Evolutionary conservation across 2,113 vertebrate species (phyloP).

Genomic region (Aptenodytes forsteri): DNA sequence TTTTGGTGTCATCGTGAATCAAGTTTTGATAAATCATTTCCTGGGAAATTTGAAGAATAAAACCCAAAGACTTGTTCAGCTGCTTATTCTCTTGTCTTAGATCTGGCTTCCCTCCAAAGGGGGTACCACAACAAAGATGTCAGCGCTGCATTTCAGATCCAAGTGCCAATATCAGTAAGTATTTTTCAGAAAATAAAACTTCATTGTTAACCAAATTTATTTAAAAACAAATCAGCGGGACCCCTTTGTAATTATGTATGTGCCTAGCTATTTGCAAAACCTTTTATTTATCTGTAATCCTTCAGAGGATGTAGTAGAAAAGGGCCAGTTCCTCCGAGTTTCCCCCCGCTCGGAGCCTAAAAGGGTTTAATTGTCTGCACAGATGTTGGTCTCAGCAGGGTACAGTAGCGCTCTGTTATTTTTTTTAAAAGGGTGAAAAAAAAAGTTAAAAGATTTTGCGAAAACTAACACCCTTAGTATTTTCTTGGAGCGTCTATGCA

Average conservation of each 20-base stretch:
- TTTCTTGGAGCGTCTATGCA: background rate
- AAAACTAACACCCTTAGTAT: constrained; percentile 2
- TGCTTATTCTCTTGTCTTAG: background rate
- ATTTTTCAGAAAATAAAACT: constrained; percentile 41
- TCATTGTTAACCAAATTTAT: constrained; percentile 43
- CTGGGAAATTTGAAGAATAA: background rate
- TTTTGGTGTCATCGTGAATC: background rate
- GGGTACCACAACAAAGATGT: background rate
- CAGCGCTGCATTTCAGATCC: background rate
- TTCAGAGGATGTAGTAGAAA: constrained; percentile 47
- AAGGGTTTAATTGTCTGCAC: constrained; percentile 61
- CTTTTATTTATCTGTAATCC: constrained; percentile 47
- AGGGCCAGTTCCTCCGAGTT: constrained; percentile 42
- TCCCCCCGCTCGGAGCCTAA: background rate
- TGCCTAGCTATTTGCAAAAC: constrained; percentile 27
- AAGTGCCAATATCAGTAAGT: background rate
- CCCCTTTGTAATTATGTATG: constrained; percentile 29
- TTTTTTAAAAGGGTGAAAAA: background rate
- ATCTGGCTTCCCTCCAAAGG: background rate
- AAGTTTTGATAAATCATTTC: background rate
- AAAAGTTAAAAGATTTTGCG: background rate
- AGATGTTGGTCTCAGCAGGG: constrained; percentile 54
- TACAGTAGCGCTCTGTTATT: constrained; percentile 49
- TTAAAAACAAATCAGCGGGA: constrained; percentile 11
- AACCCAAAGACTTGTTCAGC: background rate